Base-by-base conservation (phyloP, 2,797 vertebrate species). In the Spinibarbus caldwelli region DNA sequence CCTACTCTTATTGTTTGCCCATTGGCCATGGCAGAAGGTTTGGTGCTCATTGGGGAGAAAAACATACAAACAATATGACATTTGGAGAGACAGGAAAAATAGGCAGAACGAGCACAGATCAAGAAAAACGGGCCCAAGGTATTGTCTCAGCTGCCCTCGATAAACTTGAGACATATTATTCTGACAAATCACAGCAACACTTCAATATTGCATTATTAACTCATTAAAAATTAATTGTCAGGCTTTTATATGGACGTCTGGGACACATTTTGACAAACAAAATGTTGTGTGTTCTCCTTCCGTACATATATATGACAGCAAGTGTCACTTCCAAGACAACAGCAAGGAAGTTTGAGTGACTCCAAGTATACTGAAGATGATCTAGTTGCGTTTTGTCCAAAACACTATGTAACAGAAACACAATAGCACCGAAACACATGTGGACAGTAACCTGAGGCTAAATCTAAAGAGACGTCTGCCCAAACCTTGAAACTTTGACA, bases 11-110 rank as follows among this genome's bases (percentile, higher is more conserved):
- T 87, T 87, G 85, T 89, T 83, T 88, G 84, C 71, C 87, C 81
- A 70, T n/a, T 85, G 87, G 86, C 86, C 77, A 80, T 34, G 43
- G 80, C 78, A 85, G 62, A 86, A 70, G 17, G 73, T 62, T 70
- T 79, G 64, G 52, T 70, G 71, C 43, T 64, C 52, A 71, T 14
- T 41, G 62, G 52, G 73, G 41, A 57, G 67, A 85, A 80, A 88
- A 79, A 75, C 52, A 80, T 67, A 89, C 70, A 84, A 86, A 86
- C 80, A 86, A 81, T 78, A 83, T 80, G 76, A 86, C 70, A 86
- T 80, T 83, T 85, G 34, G 43, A 72, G 36, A 41, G 52, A 77
- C 57, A 26, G 59, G n/a, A 29, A 49, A 41, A 75, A 67, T 71
- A 62, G 9, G 49, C 21, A n/a, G 17, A 68, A 41, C 2, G 49